These are phyloP conservation scores for Delia radicum DNA, from an alignment of 1,140 invertebrate species.

Conservation along the genomic window DNA sequence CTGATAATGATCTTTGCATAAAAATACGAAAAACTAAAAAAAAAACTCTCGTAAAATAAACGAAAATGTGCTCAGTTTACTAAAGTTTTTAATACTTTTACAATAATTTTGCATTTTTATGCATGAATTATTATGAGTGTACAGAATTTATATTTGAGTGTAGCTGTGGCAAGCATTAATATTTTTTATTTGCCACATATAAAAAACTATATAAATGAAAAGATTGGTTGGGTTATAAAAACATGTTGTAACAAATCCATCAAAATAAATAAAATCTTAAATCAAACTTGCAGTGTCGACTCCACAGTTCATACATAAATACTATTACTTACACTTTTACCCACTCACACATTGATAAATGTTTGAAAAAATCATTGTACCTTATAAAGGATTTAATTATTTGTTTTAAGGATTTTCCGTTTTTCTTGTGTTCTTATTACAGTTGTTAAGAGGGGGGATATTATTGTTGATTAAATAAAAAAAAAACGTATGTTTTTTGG, in stretches of 20 bases:
- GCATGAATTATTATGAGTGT: too few relatives aligned
- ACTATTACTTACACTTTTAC: neutral
- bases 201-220: too few relatives aligned
- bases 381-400: constrained; percentile 55
- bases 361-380: neutral
- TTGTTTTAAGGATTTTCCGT: constrained; percentile 46
- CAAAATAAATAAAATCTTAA: constrained; percentile 43
- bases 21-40: too few relatives aligned
- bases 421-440: neutral
- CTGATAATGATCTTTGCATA: too few relatives aligned
- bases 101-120: too few relatives aligned
- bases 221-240: too few relatives aligned
- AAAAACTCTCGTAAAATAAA: too few relatives aligned
- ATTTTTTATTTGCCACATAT: neutral
- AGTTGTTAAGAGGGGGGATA: neutral
- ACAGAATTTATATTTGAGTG: too few relatives aligned
- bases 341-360: neutral
- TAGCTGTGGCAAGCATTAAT: neutral
- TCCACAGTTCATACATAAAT: neutral
- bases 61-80: too few relatives aligned
- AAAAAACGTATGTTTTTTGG: neutral
- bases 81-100: too few relatives aligned
- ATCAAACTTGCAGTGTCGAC: neutral
- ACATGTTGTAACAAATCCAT: constrained; percentile 53
- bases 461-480: too few relatives aligned